Conservation (phyloP, 1,140 invertebrate species). For the Pogonomyrmex californicus region DNA sequence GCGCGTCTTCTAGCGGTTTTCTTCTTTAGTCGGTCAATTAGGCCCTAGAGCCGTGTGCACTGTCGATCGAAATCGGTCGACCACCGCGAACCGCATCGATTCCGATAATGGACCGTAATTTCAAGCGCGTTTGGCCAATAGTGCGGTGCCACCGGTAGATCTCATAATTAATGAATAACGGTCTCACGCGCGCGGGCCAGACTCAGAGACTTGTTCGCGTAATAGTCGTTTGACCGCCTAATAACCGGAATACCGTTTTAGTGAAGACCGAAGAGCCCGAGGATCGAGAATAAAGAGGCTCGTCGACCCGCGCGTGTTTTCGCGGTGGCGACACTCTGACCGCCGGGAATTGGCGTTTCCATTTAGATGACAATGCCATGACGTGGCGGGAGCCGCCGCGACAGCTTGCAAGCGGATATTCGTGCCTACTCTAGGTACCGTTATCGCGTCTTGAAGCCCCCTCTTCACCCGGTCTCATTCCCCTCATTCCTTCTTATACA, state of each 20-base stretch:
- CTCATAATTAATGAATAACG: slow-evolving; percentile 72
- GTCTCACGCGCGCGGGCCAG: neutral
- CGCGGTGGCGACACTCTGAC: slow-evolving; percentile 16
- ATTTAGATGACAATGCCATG: slow-evolving; percentile 80
- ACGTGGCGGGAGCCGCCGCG: slow-evolving; percentile 77
- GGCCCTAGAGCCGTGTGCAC: slow-evolving; percentile 31
- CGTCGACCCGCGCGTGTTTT: neutral
- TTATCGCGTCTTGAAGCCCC: slow-evolving; percentile 73
- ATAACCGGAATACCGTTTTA: slow-evolving; percentile 40
- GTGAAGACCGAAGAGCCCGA: neutral
- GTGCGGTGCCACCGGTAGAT: slow-evolving; percentile 38
- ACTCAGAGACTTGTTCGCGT: neutral
- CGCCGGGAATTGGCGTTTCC: slow-evolving; percentile 61
- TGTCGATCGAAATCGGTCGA: neutral
- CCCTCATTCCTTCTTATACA: slow-evolving; percentile 38
- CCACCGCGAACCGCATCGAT: slow-evolving; percentile 25
- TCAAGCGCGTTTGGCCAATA: slow-evolving; percentile 49
- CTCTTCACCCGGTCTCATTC: slow-evolving; percentile 4
- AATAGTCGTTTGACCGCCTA: slow-evolving; percentile 12
- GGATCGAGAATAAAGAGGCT: neutral
- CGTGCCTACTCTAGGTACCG: slow-evolving; percentile 84
- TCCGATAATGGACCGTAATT: slow-evolving; percentile 69
- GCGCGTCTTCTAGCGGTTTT: slow-evolving; percentile 48
- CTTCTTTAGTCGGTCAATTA: slow-evolving; percentile 70
- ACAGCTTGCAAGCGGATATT: slow-evolving; percentile 86